phyloP scores from a whole-genome alignment of 2,797 vertebrate genomes.

The Zalophus californianus region DNA sequence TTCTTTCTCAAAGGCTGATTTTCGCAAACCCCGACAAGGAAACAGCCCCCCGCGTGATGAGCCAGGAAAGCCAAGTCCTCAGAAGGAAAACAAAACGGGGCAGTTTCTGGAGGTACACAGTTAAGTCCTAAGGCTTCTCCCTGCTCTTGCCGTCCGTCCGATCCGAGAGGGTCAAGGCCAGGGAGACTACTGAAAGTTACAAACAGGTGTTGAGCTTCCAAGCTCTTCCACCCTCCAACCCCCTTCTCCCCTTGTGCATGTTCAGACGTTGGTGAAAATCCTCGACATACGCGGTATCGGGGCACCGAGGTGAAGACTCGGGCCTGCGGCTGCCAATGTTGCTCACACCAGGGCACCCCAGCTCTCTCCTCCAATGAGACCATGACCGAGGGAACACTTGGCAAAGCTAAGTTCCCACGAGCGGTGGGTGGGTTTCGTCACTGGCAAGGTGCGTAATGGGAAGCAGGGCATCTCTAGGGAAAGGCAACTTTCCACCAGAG shows the following conservation, averaged over 20 bases:
- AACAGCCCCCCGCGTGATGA: neutral
- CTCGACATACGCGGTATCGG: fast-evolving
- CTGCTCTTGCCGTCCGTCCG: neutral
- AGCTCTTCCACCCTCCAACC: too few relatives aligned
- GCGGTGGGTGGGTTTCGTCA: neutral
- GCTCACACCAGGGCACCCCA: neutral
- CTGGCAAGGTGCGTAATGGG: neutral
- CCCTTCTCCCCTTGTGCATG: fast-evolving
- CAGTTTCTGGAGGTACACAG: neutral
- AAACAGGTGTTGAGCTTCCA: fast-evolving
- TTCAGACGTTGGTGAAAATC: neutral
- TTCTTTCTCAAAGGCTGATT: slow-evolving; percentile 23
- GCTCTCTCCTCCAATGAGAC: neutral
- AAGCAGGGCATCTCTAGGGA: neutral
- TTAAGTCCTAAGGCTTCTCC: neutral
- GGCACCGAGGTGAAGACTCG: neutral
- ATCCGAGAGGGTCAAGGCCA: neutral
- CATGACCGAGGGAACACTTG: neutral
- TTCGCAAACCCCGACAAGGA: neutral
- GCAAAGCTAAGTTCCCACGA: neutral
- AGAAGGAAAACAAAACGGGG: neutral
- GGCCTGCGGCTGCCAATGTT: fast-evolving
- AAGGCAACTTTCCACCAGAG: neutral
- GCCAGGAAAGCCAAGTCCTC: neutral
- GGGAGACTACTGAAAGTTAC: neutral